phyloP scores from a whole-genome alignment of 53 echinoderm and acorn worm species.

The Crossaster papposus region DNA sequence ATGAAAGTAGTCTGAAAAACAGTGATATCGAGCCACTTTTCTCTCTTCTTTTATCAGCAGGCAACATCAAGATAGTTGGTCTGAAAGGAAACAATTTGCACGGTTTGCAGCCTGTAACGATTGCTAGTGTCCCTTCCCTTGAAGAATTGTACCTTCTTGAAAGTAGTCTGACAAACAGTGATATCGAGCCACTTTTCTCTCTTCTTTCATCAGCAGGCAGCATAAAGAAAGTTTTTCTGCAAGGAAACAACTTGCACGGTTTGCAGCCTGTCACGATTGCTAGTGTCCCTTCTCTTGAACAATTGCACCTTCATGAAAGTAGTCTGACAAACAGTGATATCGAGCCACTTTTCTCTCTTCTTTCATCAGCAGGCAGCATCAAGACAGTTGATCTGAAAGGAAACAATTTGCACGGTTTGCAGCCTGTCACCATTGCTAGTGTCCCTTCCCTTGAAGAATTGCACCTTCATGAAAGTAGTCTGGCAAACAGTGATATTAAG shows the following conservation, averaged over 20 bases:
- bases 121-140: not conserved
- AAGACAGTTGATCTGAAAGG: not conserved
- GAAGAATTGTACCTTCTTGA: not conserved
- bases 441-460: not conserved
- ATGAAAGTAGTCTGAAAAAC: too few relatives aligned
- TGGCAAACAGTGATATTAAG: too few relatives aligned
- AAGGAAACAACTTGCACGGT: not conserved
- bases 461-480: not conserved
- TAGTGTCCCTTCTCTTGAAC: not conserved
- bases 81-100: slow-evolving; percentile 5
- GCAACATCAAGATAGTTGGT: not conserved
- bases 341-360: not conserved
- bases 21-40: too few relatives aligned
- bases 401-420: not conserved
- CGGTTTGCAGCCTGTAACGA: not conserved
- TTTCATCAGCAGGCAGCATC: not conserved
- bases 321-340: not conserved
- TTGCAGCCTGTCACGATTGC: not conserved
- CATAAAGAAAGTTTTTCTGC: not conserved
- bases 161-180: not conserved
- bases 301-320: not conserved
- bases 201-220: not conserved
- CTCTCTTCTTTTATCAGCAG: too few relatives aligned
- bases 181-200: not conserved
- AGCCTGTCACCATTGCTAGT: not conserved